Percentiles rank a stretch among this genome's conserved stretches.
Conservation (phyloP, 2,888 invertebrate genomes). For the Melieria omissa region DNA sequence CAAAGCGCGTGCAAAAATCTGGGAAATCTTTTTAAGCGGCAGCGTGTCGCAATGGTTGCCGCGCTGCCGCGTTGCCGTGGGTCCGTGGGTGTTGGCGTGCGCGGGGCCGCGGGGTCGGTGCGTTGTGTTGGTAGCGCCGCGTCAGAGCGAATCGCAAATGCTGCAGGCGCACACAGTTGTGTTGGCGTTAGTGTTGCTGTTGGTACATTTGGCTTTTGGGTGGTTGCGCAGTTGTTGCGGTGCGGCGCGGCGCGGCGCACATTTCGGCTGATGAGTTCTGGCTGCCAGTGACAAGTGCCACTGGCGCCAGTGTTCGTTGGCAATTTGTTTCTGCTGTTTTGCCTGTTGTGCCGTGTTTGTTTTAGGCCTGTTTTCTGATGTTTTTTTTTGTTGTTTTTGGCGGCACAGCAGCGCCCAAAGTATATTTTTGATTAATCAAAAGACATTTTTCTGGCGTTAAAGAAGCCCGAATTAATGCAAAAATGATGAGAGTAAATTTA, state of each 20-base stretch:
- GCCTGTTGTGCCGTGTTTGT: background rate
- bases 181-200: background rate
- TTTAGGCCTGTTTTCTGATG: constrained; percentile 9
- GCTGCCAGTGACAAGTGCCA: constrained; percentile 44
- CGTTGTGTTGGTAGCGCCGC: background rate
- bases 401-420: constrained; percentile 4
- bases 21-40: constrained; percentile 37
- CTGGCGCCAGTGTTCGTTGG: constrained; percentile 52
- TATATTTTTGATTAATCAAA: constrained; percentile 48
- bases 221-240: background rate
- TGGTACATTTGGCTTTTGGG: background rate
- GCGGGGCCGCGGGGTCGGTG: background rate
- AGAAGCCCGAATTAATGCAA: constrained; percentile 63
- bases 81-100: too few relatives aligned
- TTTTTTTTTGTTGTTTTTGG: constrained; percentile 1
- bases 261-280: constrained; percentile 21
- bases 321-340: constrained; percentile 52
- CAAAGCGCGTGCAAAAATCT: constrained; percentile 60
- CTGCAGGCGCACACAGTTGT: too few relatives aligned
- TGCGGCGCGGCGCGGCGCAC: background rate
- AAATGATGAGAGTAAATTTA: constrained; percentile 65
- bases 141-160: too few relatives aligned
- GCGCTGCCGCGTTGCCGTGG: background rate
- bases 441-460: constrained; percentile 51
- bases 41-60: background rate